Percentiles rank a stretch among this genome's conserved stretches.
Evolutionary conservation across 2,113 vertebrate genomes (phyloP).

Genomic region (Clarias gariepinus): DNA sequence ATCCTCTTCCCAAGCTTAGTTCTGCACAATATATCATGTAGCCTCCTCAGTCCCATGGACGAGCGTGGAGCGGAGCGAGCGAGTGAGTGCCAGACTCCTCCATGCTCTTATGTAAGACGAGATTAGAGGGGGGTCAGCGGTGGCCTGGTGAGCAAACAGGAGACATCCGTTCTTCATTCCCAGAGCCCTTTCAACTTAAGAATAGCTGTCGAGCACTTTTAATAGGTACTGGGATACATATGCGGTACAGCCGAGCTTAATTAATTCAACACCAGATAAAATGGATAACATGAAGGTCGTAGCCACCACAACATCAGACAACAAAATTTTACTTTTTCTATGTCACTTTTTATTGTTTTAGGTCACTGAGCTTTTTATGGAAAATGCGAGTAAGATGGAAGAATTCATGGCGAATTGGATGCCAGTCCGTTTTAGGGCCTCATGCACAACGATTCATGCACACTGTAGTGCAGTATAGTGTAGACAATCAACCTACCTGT

Average conservation of each 20-base stretch:
- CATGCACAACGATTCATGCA: not conserved
- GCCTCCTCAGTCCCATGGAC: not conserved
- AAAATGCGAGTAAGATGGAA: not conserved
- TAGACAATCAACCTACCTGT: too few species aligned
- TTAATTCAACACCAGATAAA: not conserved
- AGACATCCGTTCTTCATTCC: not conserved
- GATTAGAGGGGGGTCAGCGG: not conserved
- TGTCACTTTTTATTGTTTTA: not conserved
- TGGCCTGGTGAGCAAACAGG: not conserved
- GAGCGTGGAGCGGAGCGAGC: not conserved
- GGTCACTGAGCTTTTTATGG: not conserved
- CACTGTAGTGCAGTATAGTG: not conserved
- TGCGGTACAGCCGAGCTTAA: not conserved
- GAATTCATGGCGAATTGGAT: not conserved
- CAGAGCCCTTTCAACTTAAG: not conserved
- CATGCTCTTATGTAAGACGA: not conserved
- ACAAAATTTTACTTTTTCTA: not conserved
- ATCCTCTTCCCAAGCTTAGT: not conserved
- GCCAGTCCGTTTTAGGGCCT: not conserved
- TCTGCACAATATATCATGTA: conserved; percentile 6
- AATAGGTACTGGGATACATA: not conserved
- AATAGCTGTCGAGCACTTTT: not conserved
- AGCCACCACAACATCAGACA: not conserved
- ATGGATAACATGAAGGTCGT: not conserved
- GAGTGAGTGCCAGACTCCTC: not conserved